These are phyloP conservation scores for Palythoa grandiflora DNA, from an alignment of 92 coral and sea anemone species.

Conservation along the genomic window DNA sequence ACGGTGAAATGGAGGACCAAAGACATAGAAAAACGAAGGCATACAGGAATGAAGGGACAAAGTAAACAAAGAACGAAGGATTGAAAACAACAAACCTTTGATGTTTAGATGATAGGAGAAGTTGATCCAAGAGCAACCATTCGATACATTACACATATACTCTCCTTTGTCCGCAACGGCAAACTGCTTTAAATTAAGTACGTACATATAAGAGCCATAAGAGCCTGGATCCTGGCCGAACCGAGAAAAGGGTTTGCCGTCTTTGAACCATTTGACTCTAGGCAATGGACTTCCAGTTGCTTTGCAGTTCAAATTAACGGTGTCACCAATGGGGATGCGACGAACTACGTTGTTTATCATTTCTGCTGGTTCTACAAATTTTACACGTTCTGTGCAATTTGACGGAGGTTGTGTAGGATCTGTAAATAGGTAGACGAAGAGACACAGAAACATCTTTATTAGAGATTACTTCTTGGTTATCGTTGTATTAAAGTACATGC, in stretches of 20 bases:
- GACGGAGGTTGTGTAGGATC: constrained; percentile 34
- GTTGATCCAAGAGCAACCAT: constrained; percentile 37
- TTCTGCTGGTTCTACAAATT: constrained; percentile 9
- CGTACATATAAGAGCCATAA: not conserved
- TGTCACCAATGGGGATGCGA: not conserved
- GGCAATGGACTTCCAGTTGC: constrained; percentile 23
- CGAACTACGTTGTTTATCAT: not conserved
- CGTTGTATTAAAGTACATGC: no score
- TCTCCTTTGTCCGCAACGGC: constrained; percentile 8
- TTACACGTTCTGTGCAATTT: constrained; percentile 29
- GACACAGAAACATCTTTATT: not conserved
- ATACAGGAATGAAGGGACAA: not conserved
- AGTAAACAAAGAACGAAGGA: not conserved
- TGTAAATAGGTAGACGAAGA: not conserved
- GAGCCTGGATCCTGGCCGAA: not conserved
- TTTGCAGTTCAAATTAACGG: not conserved
- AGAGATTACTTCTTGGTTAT: no score
- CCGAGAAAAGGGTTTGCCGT: constrained; percentile 17
- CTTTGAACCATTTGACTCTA: constrained; percentile 30
- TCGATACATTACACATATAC: constrained; percentile 29
- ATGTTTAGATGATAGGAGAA: constrained; percentile 12
- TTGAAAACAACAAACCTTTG: not conserved
- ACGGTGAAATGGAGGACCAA: no score
- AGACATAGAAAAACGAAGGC: no score
- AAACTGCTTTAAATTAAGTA: constrained; percentile 3